phyloP scores from a whole-genome alignment of 2,113 vertebrate species.

The Python bivittatus region DNA sequence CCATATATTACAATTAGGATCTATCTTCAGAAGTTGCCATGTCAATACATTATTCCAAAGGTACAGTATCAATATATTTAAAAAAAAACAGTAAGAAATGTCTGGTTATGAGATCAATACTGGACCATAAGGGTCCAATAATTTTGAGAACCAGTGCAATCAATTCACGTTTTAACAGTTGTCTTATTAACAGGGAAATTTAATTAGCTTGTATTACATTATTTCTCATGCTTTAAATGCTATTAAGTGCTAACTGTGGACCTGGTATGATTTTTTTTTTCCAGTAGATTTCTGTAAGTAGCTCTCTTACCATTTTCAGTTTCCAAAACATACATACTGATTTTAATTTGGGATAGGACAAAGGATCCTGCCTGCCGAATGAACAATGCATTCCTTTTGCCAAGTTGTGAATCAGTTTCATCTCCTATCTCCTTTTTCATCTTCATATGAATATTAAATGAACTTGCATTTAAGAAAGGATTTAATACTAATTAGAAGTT shows the following conservation, averaged over 20 bases:
- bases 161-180: conserved; percentile 10
- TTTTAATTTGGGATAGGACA: neutral
- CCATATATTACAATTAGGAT: conserved; percentile 4
- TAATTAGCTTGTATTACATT: conserved; percentile 23
- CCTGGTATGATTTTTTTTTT: neutral
- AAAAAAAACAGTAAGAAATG: neutral
- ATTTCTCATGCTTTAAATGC: neutral
- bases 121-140: conserved; percentile 7
- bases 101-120: conserved; percentile 6
- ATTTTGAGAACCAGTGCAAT: neutral
- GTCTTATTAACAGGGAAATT: neutral
- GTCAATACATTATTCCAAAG: neutral
- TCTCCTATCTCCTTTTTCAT: neutral
- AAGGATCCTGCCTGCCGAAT: neutral
- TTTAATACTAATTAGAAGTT: neutral
- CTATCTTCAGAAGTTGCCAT: neutral
- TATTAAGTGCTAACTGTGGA: neutral
- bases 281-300: neutral
- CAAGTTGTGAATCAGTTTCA: neutral
- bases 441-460: neutral
- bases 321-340: neutral
- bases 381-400: neutral
- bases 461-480: neutral
- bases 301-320: neutral
- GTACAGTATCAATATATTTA: neutral